Base-by-base conservation (phyloP, 2,888 invertebrate species). In the Mellilla xanthometata region DNA sequence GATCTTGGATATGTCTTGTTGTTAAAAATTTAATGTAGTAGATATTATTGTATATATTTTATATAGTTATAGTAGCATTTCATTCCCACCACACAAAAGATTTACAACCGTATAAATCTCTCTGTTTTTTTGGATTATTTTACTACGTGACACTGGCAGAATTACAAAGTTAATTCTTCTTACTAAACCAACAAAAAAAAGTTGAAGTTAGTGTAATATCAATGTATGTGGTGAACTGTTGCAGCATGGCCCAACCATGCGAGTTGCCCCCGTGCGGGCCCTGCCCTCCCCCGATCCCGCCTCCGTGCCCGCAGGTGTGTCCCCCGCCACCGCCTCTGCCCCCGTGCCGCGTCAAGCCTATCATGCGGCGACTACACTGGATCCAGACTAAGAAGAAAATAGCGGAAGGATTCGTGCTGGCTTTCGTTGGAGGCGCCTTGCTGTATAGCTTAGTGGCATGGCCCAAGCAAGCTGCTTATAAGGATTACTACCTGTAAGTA, bases 401-500 rank as follows among this genome's bases (percentile, higher is more conserved):
- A n/a, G 56, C 78, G 0, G 77, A 91, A 43, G 91, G 92, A 1
- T 42, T 90, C 0, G 50, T 49, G 0, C 33, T 91, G 2, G 75
- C 89, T 0, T 38, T 72, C 0, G 13, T 74, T 0, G 69, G 76
- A 2, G 92, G 91, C 0, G 30, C 81, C 0, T 72, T 75, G 1
- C 74, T 80, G 47, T 93, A 94, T 59, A 87, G 0, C 22, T 90
- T 0, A 58, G 93, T 12, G 89, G 82, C 36, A 80, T 91, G 30
- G 30, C 90, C 91, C 0, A 91, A 92, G 39, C 93, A 91, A 58
- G 69, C 77, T 6, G 82, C 75, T 35, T 96, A 96, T 60, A 93
- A 91, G 26, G 93, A 95, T 23, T 96, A 93, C 75, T 95, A 95
- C 90, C 93, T 91, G 96, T 96, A 90, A 90, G 86, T 79, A 40